These are phyloP conservation scores for Clunio marinus DNA, from an alignment of 2,888 invertebrate genomes.

Conservation along the genomic window DNA sequence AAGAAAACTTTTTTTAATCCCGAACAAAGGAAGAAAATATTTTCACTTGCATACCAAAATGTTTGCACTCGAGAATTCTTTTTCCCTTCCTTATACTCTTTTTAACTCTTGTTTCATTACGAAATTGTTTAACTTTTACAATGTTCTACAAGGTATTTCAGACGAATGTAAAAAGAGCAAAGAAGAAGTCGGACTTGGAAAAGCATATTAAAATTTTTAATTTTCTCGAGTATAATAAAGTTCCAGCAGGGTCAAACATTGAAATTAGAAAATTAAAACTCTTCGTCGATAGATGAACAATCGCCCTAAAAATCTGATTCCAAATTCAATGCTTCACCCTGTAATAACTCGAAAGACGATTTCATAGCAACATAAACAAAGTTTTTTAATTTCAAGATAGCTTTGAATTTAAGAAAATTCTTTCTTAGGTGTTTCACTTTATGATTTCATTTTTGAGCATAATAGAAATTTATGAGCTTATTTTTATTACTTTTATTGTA, in stretches of 20 bases:
- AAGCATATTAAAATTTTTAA: too few species aligned
- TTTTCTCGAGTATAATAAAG: too few species aligned
- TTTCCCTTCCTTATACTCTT: too few species aligned
- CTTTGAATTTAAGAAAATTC: slow-evolving; percentile 7
- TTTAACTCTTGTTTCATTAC: neutral
- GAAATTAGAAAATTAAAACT: too few species aligned
- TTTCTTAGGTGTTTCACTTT: neutral
- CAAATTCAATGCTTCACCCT: too few species aligned
- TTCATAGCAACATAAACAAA: neutral
- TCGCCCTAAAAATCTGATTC: too few species aligned
- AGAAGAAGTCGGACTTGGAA: neutral
- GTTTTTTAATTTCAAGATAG: slow-evolving; percentile 24
- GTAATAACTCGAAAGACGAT: neutral
- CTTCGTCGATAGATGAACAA: too few species aligned
- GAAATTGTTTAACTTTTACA: slow-evolving; percentile 1
- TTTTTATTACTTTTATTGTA: slow-evolving; percentile 18
- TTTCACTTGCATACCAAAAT: slow-evolving; percentile 38
- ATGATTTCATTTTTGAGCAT: slow-evolving; percentile 11
- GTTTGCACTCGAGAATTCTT: slow-evolving; percentile 29
- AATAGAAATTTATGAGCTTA: slow-evolving; percentile 21
- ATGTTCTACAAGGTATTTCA: neutral
- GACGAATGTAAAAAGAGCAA: too few species aligned
- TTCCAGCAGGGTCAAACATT: too few species aligned
- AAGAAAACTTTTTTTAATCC: slow-evolving; percentile 1
- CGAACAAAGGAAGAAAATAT: slow-evolving; percentile 22